Evolutionary conservation across 2,797 vertebrate genomes (phyloP), one percentile per base, ranked within the genome.

Genomic region (Brachyrhaphis roseni): DNA sequence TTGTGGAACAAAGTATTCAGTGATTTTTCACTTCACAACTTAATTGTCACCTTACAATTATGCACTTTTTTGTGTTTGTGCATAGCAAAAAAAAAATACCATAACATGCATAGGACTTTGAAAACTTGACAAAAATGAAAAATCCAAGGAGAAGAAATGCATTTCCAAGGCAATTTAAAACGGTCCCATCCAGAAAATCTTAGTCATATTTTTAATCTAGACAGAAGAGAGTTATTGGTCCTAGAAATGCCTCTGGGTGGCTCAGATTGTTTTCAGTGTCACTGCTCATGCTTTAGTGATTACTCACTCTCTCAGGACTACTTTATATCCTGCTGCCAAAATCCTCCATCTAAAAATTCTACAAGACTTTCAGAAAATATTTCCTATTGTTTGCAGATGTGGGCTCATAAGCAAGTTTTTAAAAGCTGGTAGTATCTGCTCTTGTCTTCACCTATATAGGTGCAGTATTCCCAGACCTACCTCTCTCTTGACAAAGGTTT

Each of bases 401-500:
- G 66, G 64, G 10, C 34, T 74, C 3, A 13, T 34, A 18, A 36
- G 51, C 51, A 34, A 23, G 36, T 10, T 57, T 36, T 53, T 45
- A 78, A 78, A 72, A 71, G 39, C 26, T 28, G n/a, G 41, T 45
- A 28, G 20, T n/a, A 34, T 68, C 64, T 68, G 16, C 39, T 39
- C 36, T 68, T 23, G 5, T 6, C 23, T 71, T 12, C 41, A 71
- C 3, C 36, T 68, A 39, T 4, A n/a, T 13, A 13, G 39, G 4
- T 26, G 10, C 4, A 45, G 26, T 28, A 15, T 71, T 45, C 12
- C 26, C 26, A 7, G 41, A 64, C 93, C 84, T 88, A 99, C 98
- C 98, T 98, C 93, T 99, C 98, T 91, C 98, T 94, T 72, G 97
- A 97, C 87, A 99, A 94, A 3, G 97, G 97, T 92, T 98, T 99